Conservation (phyloP, 53 echinoderm and acorn worm species). For the Paracentrotus lividus region DNA sequence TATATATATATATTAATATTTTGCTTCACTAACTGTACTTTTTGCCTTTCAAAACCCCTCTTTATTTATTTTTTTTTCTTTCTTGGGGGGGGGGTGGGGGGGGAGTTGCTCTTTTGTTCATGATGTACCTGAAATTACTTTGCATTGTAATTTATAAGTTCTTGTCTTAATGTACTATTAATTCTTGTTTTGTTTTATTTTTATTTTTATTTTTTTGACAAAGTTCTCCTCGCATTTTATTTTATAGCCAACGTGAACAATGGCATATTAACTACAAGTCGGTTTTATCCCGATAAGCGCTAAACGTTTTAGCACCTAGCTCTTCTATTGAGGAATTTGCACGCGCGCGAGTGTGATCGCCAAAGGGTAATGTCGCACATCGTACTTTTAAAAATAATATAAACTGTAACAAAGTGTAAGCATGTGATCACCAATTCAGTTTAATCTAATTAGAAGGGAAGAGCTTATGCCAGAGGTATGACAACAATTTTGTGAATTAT, state of each 20-base stretch:
- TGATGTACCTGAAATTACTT: no score
- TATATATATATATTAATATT: not conserved
- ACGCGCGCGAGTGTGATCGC: slow-evolving; percentile 31
- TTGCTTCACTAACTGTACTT: no score
- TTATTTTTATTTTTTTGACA: not conserved
- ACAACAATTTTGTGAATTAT: slow-evolving; percentile 29
- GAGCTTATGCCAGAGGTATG: slow-evolving; percentile 33
- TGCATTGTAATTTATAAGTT: no score
- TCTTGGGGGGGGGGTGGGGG: no score
- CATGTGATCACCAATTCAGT: slow-evolving; percentile 22
- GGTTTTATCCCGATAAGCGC: not conserved
- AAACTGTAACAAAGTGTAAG: not conserved
- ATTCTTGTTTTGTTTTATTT: not conserved
- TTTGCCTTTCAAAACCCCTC: no score
- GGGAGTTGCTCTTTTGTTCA: no score
- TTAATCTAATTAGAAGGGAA: slow-evolving; percentile 32
- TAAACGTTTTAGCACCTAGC: slow-evolving; percentile 56
- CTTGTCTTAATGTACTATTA: no score
- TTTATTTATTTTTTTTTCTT: no score
- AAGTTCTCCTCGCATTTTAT: not conserved
- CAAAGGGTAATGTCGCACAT: slow-evolving; percentile 15
- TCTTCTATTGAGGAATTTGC: not conserved
- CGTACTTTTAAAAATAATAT: not conserved
- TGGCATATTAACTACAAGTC: slow-evolving; percentile 4
- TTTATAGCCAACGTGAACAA: not conserved